Base-by-base conservation (phyloP, 1,140 invertebrate genomes). In the Episyrphus balteatus region DNA sequence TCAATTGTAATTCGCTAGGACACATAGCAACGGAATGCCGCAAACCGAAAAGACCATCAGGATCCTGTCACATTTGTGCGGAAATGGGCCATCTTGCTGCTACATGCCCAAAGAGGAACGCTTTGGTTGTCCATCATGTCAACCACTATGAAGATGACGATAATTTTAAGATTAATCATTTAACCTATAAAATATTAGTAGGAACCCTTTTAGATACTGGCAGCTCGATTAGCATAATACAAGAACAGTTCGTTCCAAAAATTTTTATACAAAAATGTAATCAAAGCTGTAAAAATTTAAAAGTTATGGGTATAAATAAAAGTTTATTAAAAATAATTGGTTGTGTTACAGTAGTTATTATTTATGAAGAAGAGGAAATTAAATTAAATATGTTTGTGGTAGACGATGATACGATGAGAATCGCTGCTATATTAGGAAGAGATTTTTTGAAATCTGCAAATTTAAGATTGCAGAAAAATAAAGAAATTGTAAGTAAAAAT, bases 351-450 rank as follows among this genome's bases (percentile, higher is more conserved):
- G 10, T 21, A 17, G 33, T 26, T 30, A 26, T 49, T 31, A 10
- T 17, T 9, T 12, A 31, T 31, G 26, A 21, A 12, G 31, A 39
- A 31, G 30, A 46, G 31, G 14, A n/a, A 3, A 30, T 39, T 49
- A 3, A 40, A 30, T 10, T 54, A 39, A 47, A 31, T 5, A 40
- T 56, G 32, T n/a, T 46, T n/a, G 47, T 56, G 26, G 54, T 54
- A 14, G 46, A 31, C 2, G 39, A 52, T 39, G 12, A 15, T 12
- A 49, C 54, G 3, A 54, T 51, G 52, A 47, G 19, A 21, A 44
- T 34, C n/a, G 19, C 26, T n/a, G 38, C 33, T 12, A 14, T 55
- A 7, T 47, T n/a, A n/a, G n/a, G n/a, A n/a, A n/a, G n/a, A n/a
- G n/a, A n/a, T n/a, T n/a, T n/a, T n/a, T n/a, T n/a, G n/a, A n/a